Percentiles rank a stretch among this genome's conserved stretches.
These are phyloP conservation scores for Phataginus tricuspis DNA, from an alignment of 2,797 vertebrate species.

Conservation along the genomic window DNA sequence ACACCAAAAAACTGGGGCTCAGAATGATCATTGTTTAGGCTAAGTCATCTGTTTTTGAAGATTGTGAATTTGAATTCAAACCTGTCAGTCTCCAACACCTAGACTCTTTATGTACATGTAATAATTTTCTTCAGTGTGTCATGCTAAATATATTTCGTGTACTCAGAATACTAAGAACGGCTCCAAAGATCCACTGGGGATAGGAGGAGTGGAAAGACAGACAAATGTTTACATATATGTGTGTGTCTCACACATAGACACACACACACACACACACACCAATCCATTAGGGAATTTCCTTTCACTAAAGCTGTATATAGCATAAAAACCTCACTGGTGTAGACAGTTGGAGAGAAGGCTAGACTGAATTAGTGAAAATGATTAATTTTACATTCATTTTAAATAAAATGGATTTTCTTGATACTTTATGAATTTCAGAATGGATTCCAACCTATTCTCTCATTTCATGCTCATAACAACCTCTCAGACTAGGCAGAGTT, in stretches of 20 bases:
- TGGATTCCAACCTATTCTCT: conserved; percentile 19
- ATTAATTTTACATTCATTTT: conserved; percentile 49
- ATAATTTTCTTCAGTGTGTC: not conserved
- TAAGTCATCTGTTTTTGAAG: not conserved
- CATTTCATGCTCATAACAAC: not conserved
- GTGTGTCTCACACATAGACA: not conserved
- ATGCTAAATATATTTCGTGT: not conserved
- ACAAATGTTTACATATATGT: not conserved
- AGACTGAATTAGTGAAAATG: conserved; percentile 30
- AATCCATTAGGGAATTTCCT: conserved; percentile 10
- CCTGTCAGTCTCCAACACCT: not conserved
- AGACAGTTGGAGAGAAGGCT: not conserved
- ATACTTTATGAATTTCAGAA: conserved; percentile 39
- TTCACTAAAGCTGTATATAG: not conserved
- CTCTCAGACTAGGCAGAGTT: not conserved
- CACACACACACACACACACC: not conserved
- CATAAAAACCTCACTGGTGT: not conserved
- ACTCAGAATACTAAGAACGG: not conserved
- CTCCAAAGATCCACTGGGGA: not conserved
- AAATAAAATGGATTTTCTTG: conserved; percentile 24
- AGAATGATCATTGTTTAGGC: not conserved
- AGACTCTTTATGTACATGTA: not conserved
- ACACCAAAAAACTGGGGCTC: not conserved
- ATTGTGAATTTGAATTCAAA: not conserved
- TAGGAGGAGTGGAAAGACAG: not conserved